phyloP scores from a whole-genome alignment of 2,888 invertebrate genomes.

The Dascillus cervinus region DNA sequence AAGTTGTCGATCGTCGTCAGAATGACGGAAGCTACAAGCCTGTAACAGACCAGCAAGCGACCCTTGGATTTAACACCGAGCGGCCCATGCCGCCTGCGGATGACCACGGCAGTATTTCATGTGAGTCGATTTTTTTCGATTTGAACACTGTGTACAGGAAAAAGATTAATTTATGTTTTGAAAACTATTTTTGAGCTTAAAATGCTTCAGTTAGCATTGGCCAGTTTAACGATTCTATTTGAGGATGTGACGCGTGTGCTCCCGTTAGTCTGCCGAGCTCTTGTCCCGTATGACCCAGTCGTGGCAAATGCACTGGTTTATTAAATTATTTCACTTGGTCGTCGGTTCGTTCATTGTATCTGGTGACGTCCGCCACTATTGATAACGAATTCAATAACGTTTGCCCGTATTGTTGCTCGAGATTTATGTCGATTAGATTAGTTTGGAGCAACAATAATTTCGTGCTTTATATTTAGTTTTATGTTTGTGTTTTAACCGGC shows the following conservation, averaged over 20 bases:
- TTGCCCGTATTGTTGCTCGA: too few relatives aligned
- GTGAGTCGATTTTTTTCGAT: conserved; percentile 26
- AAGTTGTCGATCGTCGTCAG: conserved; percentile 13
- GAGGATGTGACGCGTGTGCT: conserved; percentile 19
- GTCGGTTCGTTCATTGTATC: too few relatives aligned
- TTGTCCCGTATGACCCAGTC: conserved; percentile 23
- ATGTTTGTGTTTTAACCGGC: too few relatives aligned
- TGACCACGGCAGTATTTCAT: conserved; percentile 34
- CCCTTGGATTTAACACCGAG: conserved; percentile 14
- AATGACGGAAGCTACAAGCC: conserved; percentile 14
- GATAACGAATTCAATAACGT: too few relatives aligned
- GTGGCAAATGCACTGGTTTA: too few relatives aligned
- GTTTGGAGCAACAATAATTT: too few relatives aligned
- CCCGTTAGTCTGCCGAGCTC: conserved; percentile 24
- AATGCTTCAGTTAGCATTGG: conserved; percentile 8
- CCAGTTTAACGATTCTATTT: conserved; percentile 18
- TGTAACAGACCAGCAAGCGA: conserved; percentile 9
- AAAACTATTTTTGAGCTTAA: neutral
- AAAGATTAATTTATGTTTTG: conserved; percentile 1
- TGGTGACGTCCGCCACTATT: too few relatives aligned
- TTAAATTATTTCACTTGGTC: too few relatives aligned
- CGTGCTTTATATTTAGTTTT: too few relatives aligned
- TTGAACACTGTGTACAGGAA: neutral
- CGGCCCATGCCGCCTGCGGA: conserved; percentile 37
- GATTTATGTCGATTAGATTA: too few relatives aligned